A percentile compares a stretch with the other conserved stretches of the same genome.
phyloP scores from a whole-genome alignment of 1,140 invertebrate species.

The Panulirus ornatus region DNA sequence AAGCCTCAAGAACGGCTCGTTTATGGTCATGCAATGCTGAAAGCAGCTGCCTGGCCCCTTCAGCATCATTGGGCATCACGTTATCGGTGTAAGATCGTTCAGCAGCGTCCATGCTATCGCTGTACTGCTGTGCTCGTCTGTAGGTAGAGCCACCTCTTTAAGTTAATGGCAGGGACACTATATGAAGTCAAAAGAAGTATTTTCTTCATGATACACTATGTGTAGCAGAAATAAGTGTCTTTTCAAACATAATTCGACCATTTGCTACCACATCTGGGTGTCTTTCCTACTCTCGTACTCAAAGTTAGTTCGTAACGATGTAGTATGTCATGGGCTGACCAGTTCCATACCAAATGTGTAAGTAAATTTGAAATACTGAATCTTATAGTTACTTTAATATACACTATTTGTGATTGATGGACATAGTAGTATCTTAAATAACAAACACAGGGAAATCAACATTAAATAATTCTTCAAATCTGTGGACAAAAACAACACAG shows the following conservation, averaged over 20 bases:
- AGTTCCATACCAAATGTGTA: neutral
- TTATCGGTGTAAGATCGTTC: constrained; percentile 84
- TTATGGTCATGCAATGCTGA: constrained; percentile 78
- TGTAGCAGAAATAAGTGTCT: too few relatives aligned
- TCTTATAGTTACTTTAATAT: too few relatives aligned
- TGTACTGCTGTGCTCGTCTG: constrained; percentile 85
- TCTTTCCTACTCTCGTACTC: too few relatives aligned
- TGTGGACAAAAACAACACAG: too few relatives aligned
- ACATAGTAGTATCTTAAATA: too few relatives aligned
- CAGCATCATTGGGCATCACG: constrained; percentile 84
- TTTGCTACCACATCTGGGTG: too few relatives aligned
- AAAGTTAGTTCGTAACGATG: neutral
- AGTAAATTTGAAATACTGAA: neutral
- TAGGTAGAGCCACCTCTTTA: constrained; percentile 27
- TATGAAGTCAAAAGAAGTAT: neutral
- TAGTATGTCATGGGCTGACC: neutral
- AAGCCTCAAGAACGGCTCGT: constrained; percentile 85
- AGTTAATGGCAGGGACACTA: neutral
- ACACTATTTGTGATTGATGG: too few relatives aligned
- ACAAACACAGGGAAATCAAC: too few relatives aligned
- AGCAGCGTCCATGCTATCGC: constrained; percentile 84
- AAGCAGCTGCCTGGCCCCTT: constrained; percentile 79
- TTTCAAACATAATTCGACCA: too few relatives aligned
- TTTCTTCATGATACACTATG: too few relatives aligned
- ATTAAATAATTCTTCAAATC: too few relatives aligned